Conservation (phyloP, 2,113 vertebrate species). For the Mola mola region DNA sequence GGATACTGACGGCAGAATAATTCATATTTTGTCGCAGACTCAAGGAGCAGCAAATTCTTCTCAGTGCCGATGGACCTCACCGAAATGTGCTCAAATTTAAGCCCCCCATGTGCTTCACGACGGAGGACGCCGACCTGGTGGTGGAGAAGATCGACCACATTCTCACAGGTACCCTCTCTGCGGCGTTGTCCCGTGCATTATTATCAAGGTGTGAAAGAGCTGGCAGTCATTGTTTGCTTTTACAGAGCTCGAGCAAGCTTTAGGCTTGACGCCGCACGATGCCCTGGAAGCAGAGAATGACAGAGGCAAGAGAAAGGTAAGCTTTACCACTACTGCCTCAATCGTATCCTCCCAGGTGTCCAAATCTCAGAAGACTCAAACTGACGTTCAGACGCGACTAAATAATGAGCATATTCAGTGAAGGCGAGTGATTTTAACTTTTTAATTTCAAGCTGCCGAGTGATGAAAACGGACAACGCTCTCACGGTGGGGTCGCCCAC, state of each 20-base stretch:
- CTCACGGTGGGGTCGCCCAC: slow-evolving; percentile 33
- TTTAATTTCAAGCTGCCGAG: slow-evolving; percentile 38
- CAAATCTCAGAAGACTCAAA: too few species aligned
- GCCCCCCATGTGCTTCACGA: slow-evolving; percentile 93
- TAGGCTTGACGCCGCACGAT: slow-evolving; percentile 55
- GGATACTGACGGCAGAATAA: too few species aligned
- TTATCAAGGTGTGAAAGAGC: slow-evolving; percentile 1
- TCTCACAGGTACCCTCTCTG: slow-evolving; percentile 84
- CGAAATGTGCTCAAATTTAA: slow-evolving; percentile 97
- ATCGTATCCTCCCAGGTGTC: too few species aligned
- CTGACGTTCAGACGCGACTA: too few species aligned
- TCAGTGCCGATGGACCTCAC: slow-evolving; percentile 94
- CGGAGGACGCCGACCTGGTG: slow-evolving; percentile 85
- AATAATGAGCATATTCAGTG: too few species aligned
- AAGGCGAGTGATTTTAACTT: too few species aligned
- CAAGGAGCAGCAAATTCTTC: slow-evolving; percentile 88
- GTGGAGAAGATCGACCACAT: slow-evolving; percentile 88
- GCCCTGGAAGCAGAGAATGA: slow-evolving; percentile 37
- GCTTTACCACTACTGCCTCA: too few species aligned
- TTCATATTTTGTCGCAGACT: slow-evolving; percentile 77
- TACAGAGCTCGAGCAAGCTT: slow-evolving; percentile 86
- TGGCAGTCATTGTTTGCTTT: slow-evolving; percentile 15
- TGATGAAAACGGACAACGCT: slow-evolving; percentile 61
- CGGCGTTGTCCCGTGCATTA: not conserved
- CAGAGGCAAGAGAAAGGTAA: slow-evolving; percentile 82